Conservation (phyloP, 1,140 invertebrate genomes). For the Archivesica marissinica region DNA sequence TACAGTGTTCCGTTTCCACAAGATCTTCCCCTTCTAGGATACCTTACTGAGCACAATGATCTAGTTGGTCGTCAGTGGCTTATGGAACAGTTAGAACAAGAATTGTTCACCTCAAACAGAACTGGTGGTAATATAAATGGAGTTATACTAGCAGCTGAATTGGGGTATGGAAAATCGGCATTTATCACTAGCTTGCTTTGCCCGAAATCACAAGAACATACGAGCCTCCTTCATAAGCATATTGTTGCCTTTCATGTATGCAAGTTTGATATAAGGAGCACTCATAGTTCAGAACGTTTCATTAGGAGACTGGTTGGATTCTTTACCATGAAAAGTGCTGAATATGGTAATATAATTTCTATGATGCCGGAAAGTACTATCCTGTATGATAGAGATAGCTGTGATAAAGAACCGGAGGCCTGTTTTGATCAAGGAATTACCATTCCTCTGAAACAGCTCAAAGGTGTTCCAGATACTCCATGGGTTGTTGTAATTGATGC, state of each 20-base stretch:
- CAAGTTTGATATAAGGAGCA: constrained; percentile 45
- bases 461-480: background rate
- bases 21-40: constrained; percentile 32
- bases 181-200: constrained; percentile 25
- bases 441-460: constrained; percentile 31
- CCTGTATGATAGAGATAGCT: constrained; percentile 16
- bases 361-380: constrained; percentile 3
- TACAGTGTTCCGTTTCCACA: constrained; percentile 10
- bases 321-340: constrained; percentile 27
- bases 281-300: background rate
- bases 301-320: constrained; percentile 34
- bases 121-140: background rate
- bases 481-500: constrained; percentile 41
- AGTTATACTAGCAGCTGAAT: constrained; percentile 13
- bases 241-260: constrained; percentile 52
- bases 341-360: constrained; percentile 36
- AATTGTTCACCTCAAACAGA: background rate
- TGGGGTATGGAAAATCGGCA: constrained; percentile 46
- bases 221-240: background rate
- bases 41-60: background rate
- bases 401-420: constrained; percentile 8
- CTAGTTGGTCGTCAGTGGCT: constrained; percentile 28
- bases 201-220: background rate
- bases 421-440: constrained; percentile 37
- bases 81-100: background rate